Evolutionary conservation across 2,888 invertebrate genomes (phyloP).

Genomic region (Sisyra terminalis): DNA sequence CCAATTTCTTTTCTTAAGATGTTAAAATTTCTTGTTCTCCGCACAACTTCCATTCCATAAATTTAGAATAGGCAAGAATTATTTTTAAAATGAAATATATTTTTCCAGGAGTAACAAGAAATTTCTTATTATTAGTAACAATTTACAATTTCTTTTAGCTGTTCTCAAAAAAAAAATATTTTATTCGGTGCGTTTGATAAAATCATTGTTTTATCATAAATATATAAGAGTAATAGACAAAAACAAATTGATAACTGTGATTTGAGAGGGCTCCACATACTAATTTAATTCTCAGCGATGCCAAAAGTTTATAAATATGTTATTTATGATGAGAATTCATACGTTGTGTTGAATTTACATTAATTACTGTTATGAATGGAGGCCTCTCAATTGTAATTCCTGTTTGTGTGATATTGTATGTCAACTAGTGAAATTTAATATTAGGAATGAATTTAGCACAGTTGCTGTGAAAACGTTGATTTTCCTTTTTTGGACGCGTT

Average conservation of each 20-base stretch:
- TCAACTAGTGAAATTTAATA: background rate
- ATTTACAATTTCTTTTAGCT: background rate
- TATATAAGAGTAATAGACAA: constrained; percentile 11
- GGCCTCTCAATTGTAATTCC: constrained; percentile 8
- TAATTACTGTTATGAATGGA: background rate
- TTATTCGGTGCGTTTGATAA: background rate
- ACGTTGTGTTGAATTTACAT: background rate
- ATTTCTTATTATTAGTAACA: constrained; percentile 1
- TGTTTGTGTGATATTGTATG: constrained; percentile 7
- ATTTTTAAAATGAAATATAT: constrained; percentile 1
- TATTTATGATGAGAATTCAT: no score
- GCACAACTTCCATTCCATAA: constrained; percentile 3
- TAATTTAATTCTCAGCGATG: constrained; percentile 3
- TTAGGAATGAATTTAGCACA: constrained; percentile 1
- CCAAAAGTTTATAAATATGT: constrained; percentile 6
- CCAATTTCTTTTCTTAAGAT: background rate
- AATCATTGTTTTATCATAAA: background rate
- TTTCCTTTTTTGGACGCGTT: no score
- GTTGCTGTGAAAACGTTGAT: no score
- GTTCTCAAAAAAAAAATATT: background rate
- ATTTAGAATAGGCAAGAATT: background rate
- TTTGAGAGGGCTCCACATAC: constrained; percentile 28
- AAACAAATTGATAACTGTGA: constrained; percentile 29
- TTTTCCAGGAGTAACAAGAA: constrained; percentile 3
- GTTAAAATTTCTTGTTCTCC: constrained; percentile 4